Percentiles rank a stretch among this genome's conserved stretches.
These are phyloP conservation scores for Cryptotis parvus DNA, from an alignment of 2,113 vertebrate genomes.

Conservation along the genomic window DNA sequence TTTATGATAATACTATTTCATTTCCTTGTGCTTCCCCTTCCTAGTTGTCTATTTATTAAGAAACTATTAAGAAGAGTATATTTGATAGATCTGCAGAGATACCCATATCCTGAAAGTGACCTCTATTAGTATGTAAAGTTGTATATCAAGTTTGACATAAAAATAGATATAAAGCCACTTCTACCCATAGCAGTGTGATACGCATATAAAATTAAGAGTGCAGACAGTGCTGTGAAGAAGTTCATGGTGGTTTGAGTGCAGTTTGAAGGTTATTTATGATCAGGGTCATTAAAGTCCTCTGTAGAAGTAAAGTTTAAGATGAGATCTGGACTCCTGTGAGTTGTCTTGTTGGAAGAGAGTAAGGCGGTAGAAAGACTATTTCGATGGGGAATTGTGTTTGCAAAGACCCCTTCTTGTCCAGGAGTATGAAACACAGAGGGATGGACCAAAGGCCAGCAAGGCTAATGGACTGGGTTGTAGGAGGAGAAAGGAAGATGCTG, in stretches of 20 bases:
- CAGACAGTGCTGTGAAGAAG: not conserved
- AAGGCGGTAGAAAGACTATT: not conserved
- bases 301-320: accelerated
- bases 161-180: not conserved
- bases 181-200: not conserved
- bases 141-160: not conserved
- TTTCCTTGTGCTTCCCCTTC: not conserved
- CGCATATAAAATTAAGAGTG: not conserved
- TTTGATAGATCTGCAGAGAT: not conserved
- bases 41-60: not conserved
- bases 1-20: not conserved
- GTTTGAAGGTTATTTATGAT: not conserved
- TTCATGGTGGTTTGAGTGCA: not conserved
- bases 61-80: not conserved
- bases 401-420: not conserved
- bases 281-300: not conserved
- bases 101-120: not conserved
- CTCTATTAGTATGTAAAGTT: not conserved
- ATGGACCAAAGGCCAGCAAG: not conserved
- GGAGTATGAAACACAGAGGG: not conserved
- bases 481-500: not conserved
- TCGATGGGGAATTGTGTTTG: not conserved
- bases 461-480: not conserved
- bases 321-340: not conserved
- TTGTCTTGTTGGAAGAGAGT: not conserved